Evolutionary conservation across 2,888 invertebrate species (phyloP), one percentile per base, ranked within the genome.

Genomic region (Podotricha telesiphe): DNA sequence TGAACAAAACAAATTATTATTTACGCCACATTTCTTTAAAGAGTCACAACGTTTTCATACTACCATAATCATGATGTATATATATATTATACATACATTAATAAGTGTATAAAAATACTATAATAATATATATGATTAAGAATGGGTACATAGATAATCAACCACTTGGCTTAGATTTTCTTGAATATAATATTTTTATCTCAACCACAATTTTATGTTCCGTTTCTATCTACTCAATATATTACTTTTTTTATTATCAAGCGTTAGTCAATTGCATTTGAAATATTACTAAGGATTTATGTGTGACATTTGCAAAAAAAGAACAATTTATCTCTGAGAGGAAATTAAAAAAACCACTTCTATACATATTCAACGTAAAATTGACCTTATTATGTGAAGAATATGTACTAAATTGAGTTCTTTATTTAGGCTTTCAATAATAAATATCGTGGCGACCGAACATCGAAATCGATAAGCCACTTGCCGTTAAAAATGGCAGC

Each of bases 401-500:
- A 51, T 71, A 71, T 37, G 65, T 7, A 0, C 45, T 37, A 65
- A n/a, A 61, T 40, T 61, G 8, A 10, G 34, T 51, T 15, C 37
- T 50, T 17, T 17, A 20, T 4, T 37, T 17, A 19, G 20, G 7
- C 4, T 11, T 45, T 68, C 11, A 68, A 65, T 65, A 65, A 65
- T 58, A 68, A 50, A 62, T 68, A 37, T 17, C 48, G 40, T 34
- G 65, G 68, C 37, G 64, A 42, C 61, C 59, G 65, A 68, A 61
- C 65, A 65, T 65, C 50, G 40, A 17, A 68, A 68, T 68, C 68
- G 65, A 71, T 71, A 68, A 63, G 50, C 61, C 61, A 51, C 63
- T 68, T 55, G 45, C 34, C 63, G 65, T 68, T 66, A 51, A 68
- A 71, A 68, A 70, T 68, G 65, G 65, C 42, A 68, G 55, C 42